Percentiles rank a stretch among this genome's conserved stretches.
Conservation (phyloP, 2,797 vertebrate genomes). For the Brotula barbata region DNA sequence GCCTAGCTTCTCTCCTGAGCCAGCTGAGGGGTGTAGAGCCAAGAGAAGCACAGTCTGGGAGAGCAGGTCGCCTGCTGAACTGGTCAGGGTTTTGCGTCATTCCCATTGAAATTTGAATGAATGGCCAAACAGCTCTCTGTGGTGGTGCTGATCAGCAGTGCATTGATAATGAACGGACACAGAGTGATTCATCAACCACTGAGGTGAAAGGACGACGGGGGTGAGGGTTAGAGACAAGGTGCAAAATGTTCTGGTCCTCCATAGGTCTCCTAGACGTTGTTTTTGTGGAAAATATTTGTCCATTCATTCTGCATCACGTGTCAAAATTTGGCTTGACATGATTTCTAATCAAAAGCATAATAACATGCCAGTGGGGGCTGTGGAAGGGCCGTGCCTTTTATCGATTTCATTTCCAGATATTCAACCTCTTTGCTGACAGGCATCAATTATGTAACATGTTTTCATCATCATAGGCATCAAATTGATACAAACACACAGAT, state of each 20-base stretch:
- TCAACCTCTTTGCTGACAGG: too few relatives aligned
- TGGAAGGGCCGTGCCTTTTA: too few relatives aligned
- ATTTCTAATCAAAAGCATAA: too few relatives aligned
- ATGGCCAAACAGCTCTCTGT: slow-evolving; percentile 51
- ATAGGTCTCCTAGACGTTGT: slow-evolving; percentile 4
- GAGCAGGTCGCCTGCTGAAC: slow-evolving; percentile 48
- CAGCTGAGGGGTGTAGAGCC: slow-evolving; percentile 42
- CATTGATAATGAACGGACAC: slow-evolving; percentile 56
- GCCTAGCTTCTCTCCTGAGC: slow-evolving; percentile 32
- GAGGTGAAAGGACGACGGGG: slow-evolving; percentile 9
- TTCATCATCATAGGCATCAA: too few relatives aligned
- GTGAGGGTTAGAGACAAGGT: slow-evolving; percentile 32
- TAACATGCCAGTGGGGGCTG: too few relatives aligned
- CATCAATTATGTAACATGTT: too few relatives aligned
- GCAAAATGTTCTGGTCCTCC: slow-evolving; percentile 41
- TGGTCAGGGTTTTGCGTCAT: slow-evolving; percentile 71
- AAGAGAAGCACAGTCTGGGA: slow-evolving; percentile 48
- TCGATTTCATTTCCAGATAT: too few relatives aligned
- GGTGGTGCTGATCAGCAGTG: slow-evolving; percentile 57
- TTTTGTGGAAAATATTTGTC: not conserved
- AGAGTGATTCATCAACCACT: slow-evolving; percentile 37
- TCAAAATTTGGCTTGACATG: too few relatives aligned
- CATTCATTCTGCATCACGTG: too few relatives aligned
- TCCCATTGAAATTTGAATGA: slow-evolving; percentile 67
- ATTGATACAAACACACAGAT: too few relatives aligned